These are phyloP conservation scores for Xiphydria camelus DNA, from an alignment of 2,888 invertebrate genomes.

Conservation along the genomic window DNA sequence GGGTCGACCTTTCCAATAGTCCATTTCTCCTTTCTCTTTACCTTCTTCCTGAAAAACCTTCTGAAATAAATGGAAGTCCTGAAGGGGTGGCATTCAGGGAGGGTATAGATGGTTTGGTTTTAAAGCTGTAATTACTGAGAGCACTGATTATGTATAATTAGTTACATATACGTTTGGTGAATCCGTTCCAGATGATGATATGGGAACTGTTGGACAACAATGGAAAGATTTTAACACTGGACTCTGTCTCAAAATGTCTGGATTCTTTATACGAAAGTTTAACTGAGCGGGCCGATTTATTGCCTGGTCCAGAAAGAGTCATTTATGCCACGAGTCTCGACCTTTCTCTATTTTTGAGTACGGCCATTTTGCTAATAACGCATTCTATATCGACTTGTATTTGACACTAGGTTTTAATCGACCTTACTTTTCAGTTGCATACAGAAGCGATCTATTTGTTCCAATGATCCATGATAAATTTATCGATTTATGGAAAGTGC, in stretches of 20 bases:
- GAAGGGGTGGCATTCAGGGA: no score
- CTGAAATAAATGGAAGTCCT: neutral
- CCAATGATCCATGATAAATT: constrained; percentile 38
- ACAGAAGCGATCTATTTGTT: constrained; percentile 38
- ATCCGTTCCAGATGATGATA: no score
- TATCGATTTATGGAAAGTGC: constrained; percentile 44
- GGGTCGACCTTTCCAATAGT: no score
- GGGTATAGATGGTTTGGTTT: no score
- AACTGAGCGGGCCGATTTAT: constrained; percentile 39
- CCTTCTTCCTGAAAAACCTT: neutral
- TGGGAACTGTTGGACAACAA: constrained; percentile 45
- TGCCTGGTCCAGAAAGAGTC: constrained; percentile 33
- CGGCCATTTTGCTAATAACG: constrained; percentile 13
- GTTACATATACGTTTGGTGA: no score
- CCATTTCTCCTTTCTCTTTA: no score
- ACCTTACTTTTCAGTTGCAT: constrained; percentile 37
- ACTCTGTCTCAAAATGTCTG: constrained; percentile 29
- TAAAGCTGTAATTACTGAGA: no score
- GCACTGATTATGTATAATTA: no score
- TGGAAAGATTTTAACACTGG: constrained; percentile 30
- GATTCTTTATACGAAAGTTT: constrained; percentile 36
- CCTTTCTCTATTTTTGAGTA: constrained; percentile 48
- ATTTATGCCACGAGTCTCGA: constrained; percentile 45
- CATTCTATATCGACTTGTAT: no score
- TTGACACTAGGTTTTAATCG: no score